Percentiles rank a stretch among this genome's conserved stretches.
Evolutionary conservation across 2,797 vertebrate species (phyloP).

Genomic region (Eulemur albifrons): DNA sequence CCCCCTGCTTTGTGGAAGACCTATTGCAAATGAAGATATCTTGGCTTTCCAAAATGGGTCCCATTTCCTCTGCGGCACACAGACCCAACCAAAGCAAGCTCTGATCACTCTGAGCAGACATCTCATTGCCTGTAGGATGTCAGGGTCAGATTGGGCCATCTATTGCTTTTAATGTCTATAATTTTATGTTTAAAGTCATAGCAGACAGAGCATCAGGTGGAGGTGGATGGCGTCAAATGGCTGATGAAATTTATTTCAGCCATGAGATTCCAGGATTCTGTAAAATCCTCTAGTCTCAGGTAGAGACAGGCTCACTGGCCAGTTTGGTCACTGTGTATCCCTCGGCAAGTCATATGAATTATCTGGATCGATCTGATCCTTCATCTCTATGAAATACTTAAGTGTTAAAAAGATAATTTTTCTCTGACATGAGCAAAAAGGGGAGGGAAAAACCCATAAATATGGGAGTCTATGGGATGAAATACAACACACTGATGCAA

Average conservation of each 20-base stretch:
- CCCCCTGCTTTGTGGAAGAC: neutral
- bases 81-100: neutral
- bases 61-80: neutral
- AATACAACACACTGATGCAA: neutral
- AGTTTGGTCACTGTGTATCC: neutral
- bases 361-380: neutral
- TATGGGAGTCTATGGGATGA: neutral
- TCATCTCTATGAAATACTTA: neutral
- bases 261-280: neutral
- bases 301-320: neutral
- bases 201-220: neutral
- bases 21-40: neutral
- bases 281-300: neutral
- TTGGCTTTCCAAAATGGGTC: neutral
- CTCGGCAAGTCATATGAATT: neutral
- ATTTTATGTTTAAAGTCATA: neutral
- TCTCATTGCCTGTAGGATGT: neutral
- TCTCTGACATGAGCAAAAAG: neutral
- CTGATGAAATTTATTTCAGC: neutral
- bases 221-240: neutral
- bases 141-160: neutral
- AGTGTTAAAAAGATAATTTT: neutral
- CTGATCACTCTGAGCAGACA: neutral
- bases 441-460: neutral
- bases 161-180: neutral